Evolutionary conservation across 2,113 vertebrate genomes (phyloP).

Genomic region (Rattus rattus): DNA sequence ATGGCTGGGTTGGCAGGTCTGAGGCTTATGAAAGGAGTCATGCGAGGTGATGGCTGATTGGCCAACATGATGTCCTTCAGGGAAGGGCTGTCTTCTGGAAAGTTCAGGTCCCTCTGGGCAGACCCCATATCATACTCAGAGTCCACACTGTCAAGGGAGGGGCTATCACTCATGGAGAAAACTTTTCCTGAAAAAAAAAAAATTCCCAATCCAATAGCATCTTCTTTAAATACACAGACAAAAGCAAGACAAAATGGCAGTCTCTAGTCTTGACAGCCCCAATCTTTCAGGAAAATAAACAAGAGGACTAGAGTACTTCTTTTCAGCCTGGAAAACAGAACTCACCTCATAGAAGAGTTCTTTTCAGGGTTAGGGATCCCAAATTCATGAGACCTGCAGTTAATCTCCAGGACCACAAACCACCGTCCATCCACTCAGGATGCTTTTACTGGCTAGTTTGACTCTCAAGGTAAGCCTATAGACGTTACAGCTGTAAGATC

Average conservation of each 20-base stretch:
- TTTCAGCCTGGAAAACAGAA: background rate
- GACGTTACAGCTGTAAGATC: background rate
- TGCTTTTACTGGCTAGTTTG: background rate
- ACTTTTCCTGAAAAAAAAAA: conserved; percentile 90
- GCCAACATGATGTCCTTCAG: conserved; percentile 90
- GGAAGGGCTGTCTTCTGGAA: conserved; percentile 91
- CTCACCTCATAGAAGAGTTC: background rate
- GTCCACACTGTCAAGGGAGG: conserved; percentile 94
- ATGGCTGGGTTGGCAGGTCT: conserved; percentile 93
- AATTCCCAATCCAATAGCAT: background rate
- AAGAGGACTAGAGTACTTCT: background rate
- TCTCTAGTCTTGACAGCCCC: background rate
- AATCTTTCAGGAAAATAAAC: background rate
- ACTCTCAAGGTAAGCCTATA: background rate
- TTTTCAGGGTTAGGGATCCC: background rate
- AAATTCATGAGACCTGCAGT: background rate
- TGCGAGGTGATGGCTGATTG: conserved; percentile 85
- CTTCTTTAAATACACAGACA: background rate
- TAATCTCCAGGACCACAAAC: background rate
- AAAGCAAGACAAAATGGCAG: background rate
- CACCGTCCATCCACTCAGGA: background rate
- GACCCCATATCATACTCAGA: conserved; percentile 95
- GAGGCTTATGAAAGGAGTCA: conserved; percentile 90
- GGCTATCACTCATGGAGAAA: conserved; percentile 92
- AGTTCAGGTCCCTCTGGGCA: conserved; percentile 91